Conservation (phyloP, 2,113 vertebrate species). For the Otus sunia region DNA sequence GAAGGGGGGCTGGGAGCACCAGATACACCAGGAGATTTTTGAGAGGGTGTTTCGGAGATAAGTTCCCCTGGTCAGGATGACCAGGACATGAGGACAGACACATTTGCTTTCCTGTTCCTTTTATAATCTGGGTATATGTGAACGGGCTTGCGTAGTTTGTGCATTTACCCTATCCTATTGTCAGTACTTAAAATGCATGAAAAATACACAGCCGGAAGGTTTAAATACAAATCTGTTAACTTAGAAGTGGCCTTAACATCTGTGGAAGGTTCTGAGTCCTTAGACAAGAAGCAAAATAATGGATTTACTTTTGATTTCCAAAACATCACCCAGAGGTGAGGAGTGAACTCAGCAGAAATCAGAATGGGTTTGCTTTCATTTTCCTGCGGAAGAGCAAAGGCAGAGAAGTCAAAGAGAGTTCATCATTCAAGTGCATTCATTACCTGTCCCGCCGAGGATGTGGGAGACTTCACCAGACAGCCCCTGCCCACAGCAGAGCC, state of each 20-base stretch:
- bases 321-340: slow-evolving; percentile 38
- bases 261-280: neutral
- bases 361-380: neutral
- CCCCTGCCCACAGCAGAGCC: neutral
- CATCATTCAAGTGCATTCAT: neutral
- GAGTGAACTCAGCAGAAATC: slow-evolving; percentile 1
- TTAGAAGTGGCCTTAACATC: slow-evolving; percentile 43
- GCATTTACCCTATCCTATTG: neutral
- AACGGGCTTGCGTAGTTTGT: neutral
- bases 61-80: neutral
- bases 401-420: neutral
- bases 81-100: neutral
- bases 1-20: neutral
- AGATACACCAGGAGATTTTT: neutral
- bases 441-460: neutral
- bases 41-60: neutral
- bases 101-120: neutral
- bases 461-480: neutral
- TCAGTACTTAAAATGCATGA: slow-evolving; percentile 33
- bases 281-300: slow-evolving; percentile 18
- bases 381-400: neutral
- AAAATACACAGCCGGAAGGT: slow-evolving; percentile 15
- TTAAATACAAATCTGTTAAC: neutral
- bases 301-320: slow-evolving; percentile 35
- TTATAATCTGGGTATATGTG: neutral